These are phyloP conservation scores for Pristionchus maxplancki DNA, from an alignment of 2,888 invertebrate genomes.

Conservation along the genomic window DNA sequence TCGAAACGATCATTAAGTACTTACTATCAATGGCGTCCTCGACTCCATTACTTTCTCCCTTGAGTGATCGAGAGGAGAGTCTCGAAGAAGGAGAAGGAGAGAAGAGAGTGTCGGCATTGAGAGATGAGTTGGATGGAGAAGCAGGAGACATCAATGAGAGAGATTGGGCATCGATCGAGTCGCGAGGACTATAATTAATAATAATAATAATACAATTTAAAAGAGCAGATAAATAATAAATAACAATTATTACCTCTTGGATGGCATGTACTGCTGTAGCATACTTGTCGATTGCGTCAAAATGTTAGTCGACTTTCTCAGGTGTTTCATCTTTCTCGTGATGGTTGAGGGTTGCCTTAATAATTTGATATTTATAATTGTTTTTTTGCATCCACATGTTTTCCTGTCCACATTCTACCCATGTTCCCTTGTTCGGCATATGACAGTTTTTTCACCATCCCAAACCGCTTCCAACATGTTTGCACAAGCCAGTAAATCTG, in stretches of 20 bases:
- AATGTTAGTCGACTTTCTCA: constrained; percentile 31
- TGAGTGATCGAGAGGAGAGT: background rate
- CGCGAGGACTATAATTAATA: constrained; percentile 27
- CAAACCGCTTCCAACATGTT: background rate
- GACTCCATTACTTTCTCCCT: constrained; percentile 32
- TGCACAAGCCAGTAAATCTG: background rate
- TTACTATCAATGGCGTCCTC: constrained; percentile 13
- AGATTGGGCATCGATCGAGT: constrained; percentile 45
- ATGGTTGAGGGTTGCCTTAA: background rate
- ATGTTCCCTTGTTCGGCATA: background rate
- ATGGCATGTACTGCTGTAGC: constrained; percentile 1
- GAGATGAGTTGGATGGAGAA: constrained; percentile 12
- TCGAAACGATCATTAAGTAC: background rate
- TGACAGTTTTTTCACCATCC: background rate
- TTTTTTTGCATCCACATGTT: background rate
- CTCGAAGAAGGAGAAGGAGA: constrained; percentile 20
- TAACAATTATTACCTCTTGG: constrained; percentile 14
- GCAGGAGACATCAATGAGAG: constrained; percentile 30
- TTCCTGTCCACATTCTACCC: background rate
- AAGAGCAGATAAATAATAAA: background rate
- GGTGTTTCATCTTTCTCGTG: constrained; percentile 42
- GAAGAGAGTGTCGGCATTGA: constrained; percentile 21
- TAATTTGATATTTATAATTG: background rate
- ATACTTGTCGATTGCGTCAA: background rate
- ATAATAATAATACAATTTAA: background rate